Evolutionary conservation across 2,888 invertebrate genomes (phyloP).

Genomic region (Stenodera caucasica): DNA sequence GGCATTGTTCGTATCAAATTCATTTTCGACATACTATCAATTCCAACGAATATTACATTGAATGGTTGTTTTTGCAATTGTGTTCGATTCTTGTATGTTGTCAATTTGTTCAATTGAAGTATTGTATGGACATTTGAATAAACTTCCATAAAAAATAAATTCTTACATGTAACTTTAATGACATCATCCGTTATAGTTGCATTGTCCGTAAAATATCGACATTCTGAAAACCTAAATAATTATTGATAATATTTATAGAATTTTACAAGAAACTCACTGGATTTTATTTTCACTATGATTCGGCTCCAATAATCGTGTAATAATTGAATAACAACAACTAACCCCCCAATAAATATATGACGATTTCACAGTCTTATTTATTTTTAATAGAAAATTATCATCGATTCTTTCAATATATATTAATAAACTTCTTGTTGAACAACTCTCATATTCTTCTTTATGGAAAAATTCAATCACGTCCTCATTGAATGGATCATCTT

Average conservation of each 20-base stretch:
- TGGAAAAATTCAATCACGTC: constrained; percentile 58
- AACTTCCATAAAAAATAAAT: constrained; percentile 32
- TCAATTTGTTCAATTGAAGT: constrained; percentile 37
- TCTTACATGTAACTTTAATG: constrained; percentile 58
- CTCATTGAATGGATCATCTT: constrained; percentile 60
- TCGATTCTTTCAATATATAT: constrained; percentile 34
- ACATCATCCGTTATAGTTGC: constrained; percentile 54
- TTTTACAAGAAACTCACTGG: too few relatives aligned
- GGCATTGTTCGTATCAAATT: constrained; percentile 77
- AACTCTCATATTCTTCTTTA: constrained; percentile 57
- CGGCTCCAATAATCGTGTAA: constrained; percentile 38
- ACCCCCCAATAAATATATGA: constrained; percentile 39
- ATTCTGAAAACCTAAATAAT: constrained; percentile 46
- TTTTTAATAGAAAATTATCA: constrained; percentile 32
- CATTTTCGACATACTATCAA: constrained; percentile 80
- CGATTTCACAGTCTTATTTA: constrained; percentile 33
- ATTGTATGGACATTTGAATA: constrained; percentile 61
- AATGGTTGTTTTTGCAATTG: constrained; percentile 40
- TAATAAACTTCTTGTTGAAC: constrained; percentile 48
- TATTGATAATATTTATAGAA: neutral
- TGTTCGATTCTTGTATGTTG: constrained; percentile 27
- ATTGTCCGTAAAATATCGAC: constrained; percentile 54
- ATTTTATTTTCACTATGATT: constrained; percentile 10
- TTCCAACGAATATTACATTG: constrained; percentile 75
- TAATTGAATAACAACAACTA: constrained; percentile 45